Conservation (phyloP, 2,888 invertebrate species). For the Tenthredo livida region DNA sequence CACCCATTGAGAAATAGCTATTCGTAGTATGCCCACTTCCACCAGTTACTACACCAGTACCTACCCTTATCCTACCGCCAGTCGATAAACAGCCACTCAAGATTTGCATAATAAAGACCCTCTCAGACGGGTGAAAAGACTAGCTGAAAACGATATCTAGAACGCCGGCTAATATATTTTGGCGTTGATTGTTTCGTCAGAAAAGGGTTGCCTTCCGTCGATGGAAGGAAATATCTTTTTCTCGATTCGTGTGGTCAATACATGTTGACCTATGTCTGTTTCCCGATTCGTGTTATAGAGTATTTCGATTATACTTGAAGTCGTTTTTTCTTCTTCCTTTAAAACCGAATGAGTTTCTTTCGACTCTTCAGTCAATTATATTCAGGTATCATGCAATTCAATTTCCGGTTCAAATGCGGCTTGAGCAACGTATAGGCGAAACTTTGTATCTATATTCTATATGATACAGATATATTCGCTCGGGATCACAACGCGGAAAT, state of each 20-base stretch:
- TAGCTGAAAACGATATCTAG: not conserved
- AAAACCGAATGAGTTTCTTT: not conserved
- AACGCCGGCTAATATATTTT: not conserved
- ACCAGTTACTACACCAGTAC: not conserved
- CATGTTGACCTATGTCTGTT: no score
- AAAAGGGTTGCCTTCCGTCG: not conserved
- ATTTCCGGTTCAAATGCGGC: constrained; percentile 40
- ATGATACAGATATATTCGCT: not conserved
- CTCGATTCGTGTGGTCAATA: not conserved
- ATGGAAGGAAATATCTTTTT: not conserved
- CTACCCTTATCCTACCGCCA: constrained; percentile 44
- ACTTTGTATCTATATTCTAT: not conserved
- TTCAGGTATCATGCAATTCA: constrained; percentile 2
- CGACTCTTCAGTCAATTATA: constrained; percentile 19
- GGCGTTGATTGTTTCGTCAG: not conserved
- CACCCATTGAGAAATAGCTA: not conserved
- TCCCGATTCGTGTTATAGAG: no score
- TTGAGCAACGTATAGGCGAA: not conserved
- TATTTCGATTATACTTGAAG: not conserved
- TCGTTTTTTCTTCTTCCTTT: not conserved
- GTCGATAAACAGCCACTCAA: constrained; percentile 51
- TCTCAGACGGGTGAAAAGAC: not conserved
- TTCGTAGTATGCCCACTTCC: not conserved
- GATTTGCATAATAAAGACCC: constrained; percentile 52
- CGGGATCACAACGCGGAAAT: not conserved